Evolutionary conservation across 2,888 invertebrate species (phyloP).

Genomic region (Acronicta aceris): DNA sequence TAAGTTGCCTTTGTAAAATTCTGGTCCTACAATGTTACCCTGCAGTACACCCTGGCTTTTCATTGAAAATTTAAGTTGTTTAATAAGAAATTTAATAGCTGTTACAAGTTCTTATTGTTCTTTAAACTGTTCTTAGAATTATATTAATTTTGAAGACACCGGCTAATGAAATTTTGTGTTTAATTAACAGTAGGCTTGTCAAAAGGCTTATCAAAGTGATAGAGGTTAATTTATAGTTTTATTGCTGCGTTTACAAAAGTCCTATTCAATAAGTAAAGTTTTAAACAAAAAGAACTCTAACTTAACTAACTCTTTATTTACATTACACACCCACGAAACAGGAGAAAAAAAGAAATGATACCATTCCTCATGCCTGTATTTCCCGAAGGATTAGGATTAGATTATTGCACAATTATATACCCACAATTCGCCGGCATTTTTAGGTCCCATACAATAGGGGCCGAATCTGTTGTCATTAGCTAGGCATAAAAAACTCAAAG

Average conservation of each 20-base stretch:
- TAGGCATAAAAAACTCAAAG: no score
- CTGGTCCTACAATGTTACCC: slow-evolving; percentile 5
- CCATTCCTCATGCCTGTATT: no score
- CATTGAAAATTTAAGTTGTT: slow-evolving; percentile 1
- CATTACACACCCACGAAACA: no score
- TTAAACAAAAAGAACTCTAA: no score
- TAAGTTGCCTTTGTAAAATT: slow-evolving; percentile 2
- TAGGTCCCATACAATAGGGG: no score
- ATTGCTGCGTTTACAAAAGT: neutral
- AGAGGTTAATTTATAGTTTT: neutral
- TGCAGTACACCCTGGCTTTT: slow-evolving; percentile 2
- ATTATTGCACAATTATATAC: no score
- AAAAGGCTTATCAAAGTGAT: slow-evolving; percentile 3
- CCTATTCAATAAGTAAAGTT: neutral
- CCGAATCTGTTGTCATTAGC: no score
- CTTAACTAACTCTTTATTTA: no score
- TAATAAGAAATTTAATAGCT: slow-evolving; percentile 5
- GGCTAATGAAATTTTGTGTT: slow-evolving; percentile 9
- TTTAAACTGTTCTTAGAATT: neutral
- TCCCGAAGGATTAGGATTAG: no score
- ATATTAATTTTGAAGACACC: neutral
- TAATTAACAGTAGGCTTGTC: neutral
- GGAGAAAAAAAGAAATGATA: no score
- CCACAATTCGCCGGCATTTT: no score
- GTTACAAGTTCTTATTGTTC: slow-evolving; percentile 1